Evolutionary conservation across 2,888 invertebrate species (phyloP).

Genomic region (Odontothrips loti): DNA sequence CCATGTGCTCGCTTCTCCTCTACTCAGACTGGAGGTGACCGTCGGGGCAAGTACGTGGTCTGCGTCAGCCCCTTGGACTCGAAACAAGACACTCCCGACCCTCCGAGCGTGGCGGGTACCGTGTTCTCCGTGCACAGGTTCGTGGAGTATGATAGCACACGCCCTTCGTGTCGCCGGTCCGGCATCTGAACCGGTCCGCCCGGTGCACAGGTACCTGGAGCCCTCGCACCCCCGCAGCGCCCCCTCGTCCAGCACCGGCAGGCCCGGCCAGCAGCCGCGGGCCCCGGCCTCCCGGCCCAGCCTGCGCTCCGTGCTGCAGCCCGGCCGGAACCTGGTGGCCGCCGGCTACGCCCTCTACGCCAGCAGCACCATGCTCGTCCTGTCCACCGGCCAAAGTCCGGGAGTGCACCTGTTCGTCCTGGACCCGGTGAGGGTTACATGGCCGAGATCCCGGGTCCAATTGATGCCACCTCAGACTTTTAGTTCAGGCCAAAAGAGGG

Average conservation of each 20-base stretch:
- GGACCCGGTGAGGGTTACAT: not conserved
- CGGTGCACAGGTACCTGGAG: not conserved
- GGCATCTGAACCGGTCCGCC: not conserved
- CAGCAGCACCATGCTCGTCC: conserved; percentile 19
- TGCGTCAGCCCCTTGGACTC: conserved; percentile 9
- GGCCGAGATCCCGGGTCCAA: too few relatives aligned
- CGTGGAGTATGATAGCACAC: not conserved
- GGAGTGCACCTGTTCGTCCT: not conserved
- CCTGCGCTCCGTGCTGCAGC: conserved; percentile 23
- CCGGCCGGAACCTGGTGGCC: conserved; percentile 14
- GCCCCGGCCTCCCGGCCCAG: not conserved
- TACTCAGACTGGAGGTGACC: not conserved
- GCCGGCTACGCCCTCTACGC: conserved; percentile 9
- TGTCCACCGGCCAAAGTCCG: not conserved
- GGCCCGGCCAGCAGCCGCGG: not conserved
- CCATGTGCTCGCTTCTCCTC: not conserved
- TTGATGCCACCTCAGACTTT: too few relatives aligned
- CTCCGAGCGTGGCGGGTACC: not conserved
- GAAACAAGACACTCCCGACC: not conserved
- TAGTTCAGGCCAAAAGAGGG: too few relatives aligned
- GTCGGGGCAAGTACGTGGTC: not conserved
- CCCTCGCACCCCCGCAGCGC: not conserved
- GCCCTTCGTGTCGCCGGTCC: too few relatives aligned
- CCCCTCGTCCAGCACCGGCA: not conserved
- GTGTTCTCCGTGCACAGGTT: conserved; percentile 8